These are phyloP conservation scores for Gorsachius magnificus DNA, from an alignment of 2,797 vertebrate species.

Conservation along the genomic window DNA sequence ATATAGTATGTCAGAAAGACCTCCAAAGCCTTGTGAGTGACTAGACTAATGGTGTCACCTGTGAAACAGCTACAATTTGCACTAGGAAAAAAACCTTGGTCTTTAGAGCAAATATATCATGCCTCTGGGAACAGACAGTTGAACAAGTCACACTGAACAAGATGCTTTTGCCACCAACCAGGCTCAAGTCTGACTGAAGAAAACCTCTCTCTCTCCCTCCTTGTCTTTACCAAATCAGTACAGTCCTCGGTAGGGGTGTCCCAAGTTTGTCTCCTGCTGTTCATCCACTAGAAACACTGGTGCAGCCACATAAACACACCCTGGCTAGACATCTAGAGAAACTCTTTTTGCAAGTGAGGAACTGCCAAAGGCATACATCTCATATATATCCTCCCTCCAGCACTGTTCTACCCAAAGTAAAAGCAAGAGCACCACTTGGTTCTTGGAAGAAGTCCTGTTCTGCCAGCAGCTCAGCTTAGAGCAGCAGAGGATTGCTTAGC, in stretches of 20 bases:
- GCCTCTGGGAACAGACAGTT: neutral
- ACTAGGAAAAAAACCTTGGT: neutral
- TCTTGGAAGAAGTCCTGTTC: neutral
- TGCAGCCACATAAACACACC: neutral
- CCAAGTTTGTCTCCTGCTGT: neutral
- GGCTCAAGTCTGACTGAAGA: neutral
- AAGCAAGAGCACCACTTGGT: neutral
- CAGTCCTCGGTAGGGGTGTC: neutral
- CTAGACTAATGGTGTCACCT: neutral
- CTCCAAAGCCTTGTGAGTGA: neutral
- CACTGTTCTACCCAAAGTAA: neutral
- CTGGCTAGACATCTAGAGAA: neutral
- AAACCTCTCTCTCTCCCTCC: neutral
- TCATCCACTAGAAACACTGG: neutral
- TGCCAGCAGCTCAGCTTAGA: neutral
- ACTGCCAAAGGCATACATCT: neutral
- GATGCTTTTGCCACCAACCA: neutral
- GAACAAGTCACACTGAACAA: neutral
- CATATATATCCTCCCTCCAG: neutral
- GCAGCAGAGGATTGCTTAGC: neutral
- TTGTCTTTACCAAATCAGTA: neutral
- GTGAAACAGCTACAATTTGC: neutral
- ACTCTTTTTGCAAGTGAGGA: neutral
- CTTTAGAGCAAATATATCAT: neutral
- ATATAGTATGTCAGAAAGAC: neutral